phyloP scores from a whole-genome alignment of 1,140 invertebrate species.

The Dufourea novaeangliae region DNA sequence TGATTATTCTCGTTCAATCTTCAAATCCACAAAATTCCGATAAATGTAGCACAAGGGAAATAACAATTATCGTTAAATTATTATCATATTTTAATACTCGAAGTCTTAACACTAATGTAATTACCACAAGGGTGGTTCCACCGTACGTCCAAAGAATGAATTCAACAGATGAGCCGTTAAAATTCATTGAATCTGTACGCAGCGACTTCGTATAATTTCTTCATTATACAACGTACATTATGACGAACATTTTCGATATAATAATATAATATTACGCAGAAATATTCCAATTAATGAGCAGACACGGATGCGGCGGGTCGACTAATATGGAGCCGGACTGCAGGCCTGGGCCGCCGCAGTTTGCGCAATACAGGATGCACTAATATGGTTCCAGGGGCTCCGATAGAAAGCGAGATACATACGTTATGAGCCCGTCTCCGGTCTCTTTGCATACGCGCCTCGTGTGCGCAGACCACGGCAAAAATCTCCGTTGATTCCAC shows the following conservation, averaged over 20 bases:
- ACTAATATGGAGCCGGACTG: conserved; percentile 60
- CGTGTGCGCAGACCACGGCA: conserved; percentile 27
- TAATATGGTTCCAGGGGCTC: conserved; percentile 61
- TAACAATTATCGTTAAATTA: no score
- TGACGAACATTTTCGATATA: neutral
- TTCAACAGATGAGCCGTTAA: neutral
- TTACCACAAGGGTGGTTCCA: no score
- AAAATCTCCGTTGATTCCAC: conserved; percentile 47
- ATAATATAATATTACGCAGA: conserved; percentile 35
- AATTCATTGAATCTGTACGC: neutral
- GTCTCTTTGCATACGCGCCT: conserved; percentile 58
- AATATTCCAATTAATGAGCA: conserved; percentile 47
- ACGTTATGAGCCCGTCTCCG: conserved; percentile 60
- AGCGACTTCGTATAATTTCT: neutral
- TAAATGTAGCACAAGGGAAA: no score
- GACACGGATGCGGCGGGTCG: conserved; percentile 24
- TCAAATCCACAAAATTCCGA: no score
- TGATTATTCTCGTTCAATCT: no score
- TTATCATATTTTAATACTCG: no score
- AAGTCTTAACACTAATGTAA: no score
- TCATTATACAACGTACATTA: neutral
- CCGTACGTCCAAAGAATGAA: no score
- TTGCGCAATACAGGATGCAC: conserved; percentile 66
- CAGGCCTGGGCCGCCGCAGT: conserved; percentile 52
- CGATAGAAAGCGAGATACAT: conserved; percentile 68